Base-by-base conservation (phyloP, 2,888 invertebrate genomes). In the Leucoma salicis region DNA sequence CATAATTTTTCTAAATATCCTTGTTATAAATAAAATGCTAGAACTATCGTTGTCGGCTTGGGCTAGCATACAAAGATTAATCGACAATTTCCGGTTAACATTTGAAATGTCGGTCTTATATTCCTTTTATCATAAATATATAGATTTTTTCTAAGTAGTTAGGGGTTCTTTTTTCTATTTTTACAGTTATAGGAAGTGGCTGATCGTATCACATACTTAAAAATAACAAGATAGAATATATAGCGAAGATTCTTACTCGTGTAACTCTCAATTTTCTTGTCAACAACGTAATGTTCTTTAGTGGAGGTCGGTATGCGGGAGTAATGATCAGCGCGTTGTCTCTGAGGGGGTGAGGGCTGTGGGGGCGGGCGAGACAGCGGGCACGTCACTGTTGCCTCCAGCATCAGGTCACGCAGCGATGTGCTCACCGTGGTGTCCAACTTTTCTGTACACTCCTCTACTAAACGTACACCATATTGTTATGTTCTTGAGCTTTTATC, bases 301-400 rank as follows among this genome's bases (percentile, higher is more conserved):
- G 74, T 77, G 35, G 78, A 71, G 33, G 81, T 83, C 27, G 84
- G 85, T 53, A 84, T 84, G 21, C 83, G 71, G 1, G 86, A 84
- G 63, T 68, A 71, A 45, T 64, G 55, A 18, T 83, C 84, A 6
- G 73, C 46, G 1, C 81, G 77, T 35, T 79, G 82, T 0, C 81
- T 76, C 53, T 81, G 82, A 51, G 82, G 82, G 31, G 83, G 78
- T 39, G 82, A 77, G 8, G 82, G 78, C 58, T 72, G 78, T 51
- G 82, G 78, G 33, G 55, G 57, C 15, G 76, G 74, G 1, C 70
- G 68, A 18, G 63, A 31, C 21, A 46, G 49, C 39, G 62, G 49
- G 33, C 72, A 70, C 31, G 60, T 41, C 40, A 58, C 47, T 13
- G 63, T 51, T 16, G 63, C 74, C n/a, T 66, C 75, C 40, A 74